These are phyloP conservation scores for Actinopyga echinites DNA, from an alignment of 53 echinoderm and acorn worm genomes.

Conservation along the genomic window DNA sequence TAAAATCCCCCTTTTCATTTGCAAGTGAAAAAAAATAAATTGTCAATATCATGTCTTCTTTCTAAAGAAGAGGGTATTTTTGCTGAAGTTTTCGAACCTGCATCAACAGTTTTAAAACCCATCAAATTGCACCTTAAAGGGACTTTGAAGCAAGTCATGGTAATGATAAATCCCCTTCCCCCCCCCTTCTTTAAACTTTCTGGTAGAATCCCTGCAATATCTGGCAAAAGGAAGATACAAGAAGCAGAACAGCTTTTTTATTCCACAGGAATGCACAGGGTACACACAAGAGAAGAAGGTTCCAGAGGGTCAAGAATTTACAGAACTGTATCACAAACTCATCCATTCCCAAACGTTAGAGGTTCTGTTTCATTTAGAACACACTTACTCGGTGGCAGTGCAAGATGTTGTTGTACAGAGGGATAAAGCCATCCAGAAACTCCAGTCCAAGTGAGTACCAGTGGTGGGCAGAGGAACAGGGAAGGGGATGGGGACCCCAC, in stretches of 20 bases:
- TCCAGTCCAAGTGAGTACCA: conserved; percentile 70
- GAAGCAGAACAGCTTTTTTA: not conserved
- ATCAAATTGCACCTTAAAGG: no score
- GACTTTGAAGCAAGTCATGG: no score
- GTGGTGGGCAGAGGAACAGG: no score
- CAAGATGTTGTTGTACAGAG: conserved; percentile 80
- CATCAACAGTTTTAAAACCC: no score
- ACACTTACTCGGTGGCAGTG: conserved; percentile 92
- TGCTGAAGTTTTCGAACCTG: no score
- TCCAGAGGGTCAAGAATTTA: conserved; percentile 73
- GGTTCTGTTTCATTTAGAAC: conserved; percentile 86
- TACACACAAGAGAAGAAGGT: conserved; percentile 75
- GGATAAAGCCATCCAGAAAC: conserved; percentile 65
- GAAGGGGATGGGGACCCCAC: no score
- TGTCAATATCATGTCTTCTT: no score
- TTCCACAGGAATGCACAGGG: conserved; percentile 73
- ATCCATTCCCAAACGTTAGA: conserved; percentile 92
- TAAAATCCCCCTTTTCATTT: not conserved
- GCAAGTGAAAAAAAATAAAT: not conserved
- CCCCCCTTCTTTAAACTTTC: no score
- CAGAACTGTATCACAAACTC: conserved; percentile 83
- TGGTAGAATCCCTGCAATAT: not conserved
- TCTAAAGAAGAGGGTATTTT: no score
- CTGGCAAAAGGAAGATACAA: not conserved
- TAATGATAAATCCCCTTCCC: no score